Evolutionary conservation across 2,888 invertebrate species (phyloP).

Genomic region (Bellardia bayeri): DNA sequence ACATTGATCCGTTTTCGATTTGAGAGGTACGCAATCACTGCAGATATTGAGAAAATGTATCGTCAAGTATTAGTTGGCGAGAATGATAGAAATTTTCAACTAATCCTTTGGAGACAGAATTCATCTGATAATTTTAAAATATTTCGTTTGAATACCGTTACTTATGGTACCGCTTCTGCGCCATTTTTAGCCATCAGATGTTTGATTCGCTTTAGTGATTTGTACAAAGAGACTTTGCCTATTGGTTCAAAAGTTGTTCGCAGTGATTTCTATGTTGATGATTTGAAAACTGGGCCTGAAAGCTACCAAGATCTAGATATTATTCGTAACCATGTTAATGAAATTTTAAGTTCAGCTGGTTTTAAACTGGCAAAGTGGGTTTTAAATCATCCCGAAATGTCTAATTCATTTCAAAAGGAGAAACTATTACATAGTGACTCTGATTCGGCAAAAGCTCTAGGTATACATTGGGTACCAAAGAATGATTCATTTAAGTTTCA

Average conservation of each 20-base stretch:
- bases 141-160: neutral
- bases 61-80: neutral
- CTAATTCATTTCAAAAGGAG: neutral
- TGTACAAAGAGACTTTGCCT: neutral
- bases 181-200: neutral
- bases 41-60: conserved; percentile 4
- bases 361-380: neutral
- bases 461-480: neutral
- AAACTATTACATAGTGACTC: neutral
- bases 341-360: neutral
- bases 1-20: conserved; percentile 30
- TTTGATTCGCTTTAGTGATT: neutral
- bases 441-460: neutral
- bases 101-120: conserved; percentile 15
- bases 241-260: neutral
- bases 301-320: neutral
- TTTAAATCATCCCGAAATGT: neutral
- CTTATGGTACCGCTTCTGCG: neutral
- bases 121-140: no score
- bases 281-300: neutral
- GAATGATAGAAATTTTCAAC: conserved; percentile 12
- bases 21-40: neutral
- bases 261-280: conserved; percentile 3
- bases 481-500: neutral
- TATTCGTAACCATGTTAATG: neutral